Conservation (phyloP, 2,113 vertebrate genomes). For the Mungos mungo region DNA sequence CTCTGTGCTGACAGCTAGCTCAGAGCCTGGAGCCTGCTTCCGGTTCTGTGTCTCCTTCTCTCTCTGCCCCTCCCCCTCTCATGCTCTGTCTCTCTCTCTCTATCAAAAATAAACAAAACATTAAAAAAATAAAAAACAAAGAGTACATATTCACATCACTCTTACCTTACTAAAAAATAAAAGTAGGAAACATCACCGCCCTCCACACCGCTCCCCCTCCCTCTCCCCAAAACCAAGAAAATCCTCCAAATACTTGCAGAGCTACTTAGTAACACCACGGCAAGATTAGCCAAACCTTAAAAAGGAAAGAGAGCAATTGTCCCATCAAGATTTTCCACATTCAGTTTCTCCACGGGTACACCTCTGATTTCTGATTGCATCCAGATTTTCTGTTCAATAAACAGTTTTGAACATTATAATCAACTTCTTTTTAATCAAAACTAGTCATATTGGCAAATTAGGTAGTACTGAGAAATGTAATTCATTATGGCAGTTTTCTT, state of each 20-base stretch:
- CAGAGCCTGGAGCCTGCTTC: no score
- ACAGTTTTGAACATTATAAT: constrained; percentile 68
- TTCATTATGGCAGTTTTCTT: constrained; percentile 66
- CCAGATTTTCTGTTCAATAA: constrained; percentile 51
- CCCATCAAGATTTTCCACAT: constrained; percentile 32
- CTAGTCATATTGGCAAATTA: constrained; percentile 67
- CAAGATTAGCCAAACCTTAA: constrained; percentile 34
- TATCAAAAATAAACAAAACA: no score
- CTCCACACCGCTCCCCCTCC: no score
- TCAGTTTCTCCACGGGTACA: neutral
- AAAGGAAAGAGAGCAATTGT: constrained; percentile 28
- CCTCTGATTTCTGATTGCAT: constrained; percentile 61
- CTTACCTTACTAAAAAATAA: neutral
- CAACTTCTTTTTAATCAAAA: constrained; percentile 76
- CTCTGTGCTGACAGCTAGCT: no score
- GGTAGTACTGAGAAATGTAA: constrained; percentile 50
- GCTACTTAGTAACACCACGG: neutral
- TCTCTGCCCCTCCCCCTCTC: no score
- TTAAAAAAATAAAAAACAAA: neutral
- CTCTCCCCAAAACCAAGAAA: neutral
- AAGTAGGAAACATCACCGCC: neutral
- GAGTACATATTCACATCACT: neutral
- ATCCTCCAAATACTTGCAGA: neutral
- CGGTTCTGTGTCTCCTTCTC: no score
- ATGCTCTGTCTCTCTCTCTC: no score